phyloP scores from a whole-genome alignment of 2,113 vertebrate species.

The Percopsis transmontana region DNA sequence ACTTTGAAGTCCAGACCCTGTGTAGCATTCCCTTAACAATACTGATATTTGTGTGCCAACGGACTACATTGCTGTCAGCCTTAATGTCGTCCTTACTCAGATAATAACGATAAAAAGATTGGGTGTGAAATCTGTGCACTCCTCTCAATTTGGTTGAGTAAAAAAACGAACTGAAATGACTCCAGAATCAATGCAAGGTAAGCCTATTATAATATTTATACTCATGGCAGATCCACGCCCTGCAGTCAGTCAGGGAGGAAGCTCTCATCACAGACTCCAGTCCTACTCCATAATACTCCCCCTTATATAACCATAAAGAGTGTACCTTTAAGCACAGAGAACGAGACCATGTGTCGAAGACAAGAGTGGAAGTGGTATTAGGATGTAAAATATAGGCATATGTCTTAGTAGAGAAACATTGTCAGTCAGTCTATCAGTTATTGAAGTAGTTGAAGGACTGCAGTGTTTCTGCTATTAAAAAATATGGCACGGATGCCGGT shows the following conservation, averaged over 20 bases:
- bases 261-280: conserved; percentile 46
- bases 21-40: conserved; percentile 44
- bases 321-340: too few relatives aligned
- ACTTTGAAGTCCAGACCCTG: conserved; percentile 34
- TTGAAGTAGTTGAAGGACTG: too few relatives aligned
- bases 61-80: conserved; percentile 13
- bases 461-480: too few relatives aligned
- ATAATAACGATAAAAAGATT: neutral
- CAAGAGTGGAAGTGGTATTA: too few relatives aligned
- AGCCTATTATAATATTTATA: conserved; percentile 49
- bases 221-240: conserved; percentile 17
- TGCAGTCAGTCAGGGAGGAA: conserved; percentile 35
- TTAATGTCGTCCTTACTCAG: too few relatives aligned
- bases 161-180: conserved; percentile 3
- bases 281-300: conserved; percentile 53
- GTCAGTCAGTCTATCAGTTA: too few relatives aligned
- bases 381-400: too few relatives aligned
- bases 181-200: conserved; percentile 47
- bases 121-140: neutral
- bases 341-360: too few relatives aligned
- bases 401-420: too few relatives aligned
- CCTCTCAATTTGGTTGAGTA: conserved; percentile 12
- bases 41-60: conserved; percentile 19
- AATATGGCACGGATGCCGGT: too few relatives aligned
- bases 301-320: conserved; percentile 37